Conservation (phyloP, 2,888 invertebrate genomes). For the Elaeidobius kamerunicus region DNA sequence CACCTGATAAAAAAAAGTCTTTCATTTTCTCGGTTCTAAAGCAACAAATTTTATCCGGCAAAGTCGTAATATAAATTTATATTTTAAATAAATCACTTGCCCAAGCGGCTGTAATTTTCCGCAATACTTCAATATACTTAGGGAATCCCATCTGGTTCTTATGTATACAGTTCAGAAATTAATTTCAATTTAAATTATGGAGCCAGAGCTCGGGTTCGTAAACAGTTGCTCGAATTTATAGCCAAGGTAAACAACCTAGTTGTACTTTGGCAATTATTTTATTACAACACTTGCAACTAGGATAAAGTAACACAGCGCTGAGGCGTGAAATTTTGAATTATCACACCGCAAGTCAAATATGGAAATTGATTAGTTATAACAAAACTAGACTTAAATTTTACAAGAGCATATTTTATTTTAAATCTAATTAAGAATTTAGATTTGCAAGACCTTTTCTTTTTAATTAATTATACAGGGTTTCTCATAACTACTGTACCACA, state of each 20-base stretch:
- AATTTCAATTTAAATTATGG: constrained; percentile 22
- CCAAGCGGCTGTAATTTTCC: not conserved
- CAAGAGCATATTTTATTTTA: too few relatives aligned
- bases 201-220: constrained; percentile 17
- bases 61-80: not conserved
- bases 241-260: constrained; percentile 25
- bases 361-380: not conserved
- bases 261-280: constrained; percentile 23
- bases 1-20: too few relatives aligned
- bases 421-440: too few relatives aligned
- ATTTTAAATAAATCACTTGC: not conserved
- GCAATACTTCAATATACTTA: constrained; percentile 5
- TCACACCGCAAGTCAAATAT: not conserved
- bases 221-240: constrained; percentile 24
- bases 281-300: constrained; percentile 12
- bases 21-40: too few relatives aligned
- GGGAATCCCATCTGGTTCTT: constrained; percentile 17
- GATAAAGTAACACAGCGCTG: not conserved
- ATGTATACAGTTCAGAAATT: constrained; percentile 21
- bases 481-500: too few relatives aligned
- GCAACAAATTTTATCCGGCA: too few relatives aligned
- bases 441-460: too few relatives aligned
- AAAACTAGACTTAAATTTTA: too few relatives aligned
- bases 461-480: too few relatives aligned
- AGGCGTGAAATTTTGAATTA: not conserved